Conservation (phyloP, 2,797 vertebrate genomes). For the Scomberomorus guttatus region DNA sequence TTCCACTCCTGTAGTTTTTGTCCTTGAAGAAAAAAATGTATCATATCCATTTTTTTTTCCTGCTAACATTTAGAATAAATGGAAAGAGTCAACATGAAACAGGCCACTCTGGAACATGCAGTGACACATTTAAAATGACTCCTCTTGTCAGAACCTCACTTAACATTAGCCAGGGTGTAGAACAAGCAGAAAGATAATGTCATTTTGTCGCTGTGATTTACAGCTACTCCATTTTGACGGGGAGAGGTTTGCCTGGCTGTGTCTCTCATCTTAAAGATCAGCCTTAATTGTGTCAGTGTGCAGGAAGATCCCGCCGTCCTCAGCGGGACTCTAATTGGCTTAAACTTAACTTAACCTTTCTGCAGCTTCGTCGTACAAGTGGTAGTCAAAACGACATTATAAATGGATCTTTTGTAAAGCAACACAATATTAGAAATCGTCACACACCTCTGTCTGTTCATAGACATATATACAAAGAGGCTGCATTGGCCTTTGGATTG, state of each 20-base stretch:
- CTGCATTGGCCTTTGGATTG: too few relatives aligned
- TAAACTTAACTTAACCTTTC: conserved; percentile 86
- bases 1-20: conserved; percentile 2
- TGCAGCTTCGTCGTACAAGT: conserved; percentile 51
- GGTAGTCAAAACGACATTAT: conserved; percentile 62
- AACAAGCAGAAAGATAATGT: conserved; percentile 82
- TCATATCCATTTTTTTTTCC: conserved; percentile 38
- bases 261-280: conserved; percentile 83
- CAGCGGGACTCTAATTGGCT: conserved; percentile 80
- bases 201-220: conserved; percentile 78
- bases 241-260: conserved; percentile 66
- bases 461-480: too few relatives aligned
- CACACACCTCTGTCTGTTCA: conserved; percentile 6
- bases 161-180: conserved; percentile 79
- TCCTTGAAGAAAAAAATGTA: conserved; percentile 5
- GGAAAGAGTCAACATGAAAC: conserved; percentile 65
- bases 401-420: conserved; percentile 72
- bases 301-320: conserved; percentile 70
- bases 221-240: conserved; percentile 68
- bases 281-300: conserved; percentile 80
- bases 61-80: conserved; percentile 73
- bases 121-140: conserved; percentile 73
- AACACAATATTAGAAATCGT: conserved; percentile 53
- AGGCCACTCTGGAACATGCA: conserved; percentile 44
- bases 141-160: conserved; percentile 83